A percentile compares a stretch with the other conserved stretches of the same genome.
These are phyloP conservation scores for Ammodytes dubius DNA, from an alignment of 2,113 vertebrate species.

Conservation along the genomic window DNA sequence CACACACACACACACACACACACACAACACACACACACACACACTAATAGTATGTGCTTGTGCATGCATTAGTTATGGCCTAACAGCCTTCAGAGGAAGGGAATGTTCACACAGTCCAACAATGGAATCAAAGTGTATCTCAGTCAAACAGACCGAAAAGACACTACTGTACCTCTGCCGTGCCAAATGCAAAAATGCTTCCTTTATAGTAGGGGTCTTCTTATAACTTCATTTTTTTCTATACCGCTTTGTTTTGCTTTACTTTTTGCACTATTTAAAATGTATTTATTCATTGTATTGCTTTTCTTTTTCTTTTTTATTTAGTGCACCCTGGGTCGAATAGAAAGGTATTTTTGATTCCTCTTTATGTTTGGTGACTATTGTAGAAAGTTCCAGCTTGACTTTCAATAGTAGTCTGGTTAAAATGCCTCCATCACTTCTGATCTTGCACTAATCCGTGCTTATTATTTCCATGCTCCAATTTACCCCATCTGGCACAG, in stretches of 20 bases:
- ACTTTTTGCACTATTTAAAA: no score
- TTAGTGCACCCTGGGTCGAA: no score
- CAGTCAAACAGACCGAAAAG: constrained; percentile 35
- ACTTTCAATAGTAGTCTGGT: neutral
- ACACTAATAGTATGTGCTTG: constrained; percentile 55
- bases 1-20: constrained; percentile 40
- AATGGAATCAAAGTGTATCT: constrained; percentile 71
- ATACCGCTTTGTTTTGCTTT: no score
- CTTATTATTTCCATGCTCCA: neutral
- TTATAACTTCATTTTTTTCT: no score
- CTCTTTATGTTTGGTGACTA: no score
- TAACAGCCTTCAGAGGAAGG: constrained; percentile 69
- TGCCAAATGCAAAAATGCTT: neutral
- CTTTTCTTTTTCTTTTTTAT: no score
- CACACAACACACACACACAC: constrained; percentile 33
- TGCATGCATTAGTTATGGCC: constrained; percentile 76
- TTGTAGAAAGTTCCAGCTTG: no score
- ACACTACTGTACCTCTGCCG: constrained; percentile 23
- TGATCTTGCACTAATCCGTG: neutral
- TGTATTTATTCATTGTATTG: no score
- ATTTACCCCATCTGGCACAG: neutral
- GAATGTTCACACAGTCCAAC: constrained; percentile 61
- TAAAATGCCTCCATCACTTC: neutral
- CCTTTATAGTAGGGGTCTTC: neutral
- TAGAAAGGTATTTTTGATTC: no score